phyloP scores from a whole-genome alignment of 1,140 invertebrate genomes.

The Ceratitis capitata region DNA sequence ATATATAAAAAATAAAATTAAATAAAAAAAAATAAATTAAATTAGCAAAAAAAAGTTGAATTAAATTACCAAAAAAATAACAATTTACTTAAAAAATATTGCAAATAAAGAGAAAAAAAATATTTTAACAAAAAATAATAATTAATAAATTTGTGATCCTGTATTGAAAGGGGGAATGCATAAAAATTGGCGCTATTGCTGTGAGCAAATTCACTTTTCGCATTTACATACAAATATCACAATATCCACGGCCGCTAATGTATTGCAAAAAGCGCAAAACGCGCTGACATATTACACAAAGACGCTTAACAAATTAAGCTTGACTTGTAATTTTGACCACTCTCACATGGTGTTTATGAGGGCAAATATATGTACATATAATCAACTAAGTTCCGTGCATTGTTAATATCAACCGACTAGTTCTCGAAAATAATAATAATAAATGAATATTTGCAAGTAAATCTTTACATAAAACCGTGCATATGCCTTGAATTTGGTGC shows the following conservation, averaged over 20 bases:
- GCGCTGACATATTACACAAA: not conserved
- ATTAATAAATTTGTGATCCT: not conserved
- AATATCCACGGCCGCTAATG: not conserved
- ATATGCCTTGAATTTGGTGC: slow-evolving; percentile 27
- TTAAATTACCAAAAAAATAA: not conserved
- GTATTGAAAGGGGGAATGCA: not conserved
- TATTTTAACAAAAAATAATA: too few relatives aligned
- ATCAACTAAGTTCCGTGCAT: too few relatives aligned
- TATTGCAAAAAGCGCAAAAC: not conserved
- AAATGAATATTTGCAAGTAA: not conserved
- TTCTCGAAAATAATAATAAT: too few relatives aligned
- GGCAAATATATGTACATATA: too few relatives aligned
- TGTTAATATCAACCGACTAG: too few relatives aligned
- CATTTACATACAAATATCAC: not conserved
- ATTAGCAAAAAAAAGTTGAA: not conserved
- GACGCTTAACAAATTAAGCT: not conserved
- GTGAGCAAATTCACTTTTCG: not conserved
- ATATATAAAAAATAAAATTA: too few relatives aligned
- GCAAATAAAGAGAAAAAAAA: too few relatives aligned
- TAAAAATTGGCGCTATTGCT: not conserved
- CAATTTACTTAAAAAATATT: too few relatives aligned
- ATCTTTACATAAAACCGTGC: not conserved
- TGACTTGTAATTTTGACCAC: too few relatives aligned
- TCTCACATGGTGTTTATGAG: too few relatives aligned
- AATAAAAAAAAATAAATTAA: not conserved